Base-by-base conservation (phyloP, 92 coral and sea anemone species). In the Palythoa caribaeorum region DNA sequence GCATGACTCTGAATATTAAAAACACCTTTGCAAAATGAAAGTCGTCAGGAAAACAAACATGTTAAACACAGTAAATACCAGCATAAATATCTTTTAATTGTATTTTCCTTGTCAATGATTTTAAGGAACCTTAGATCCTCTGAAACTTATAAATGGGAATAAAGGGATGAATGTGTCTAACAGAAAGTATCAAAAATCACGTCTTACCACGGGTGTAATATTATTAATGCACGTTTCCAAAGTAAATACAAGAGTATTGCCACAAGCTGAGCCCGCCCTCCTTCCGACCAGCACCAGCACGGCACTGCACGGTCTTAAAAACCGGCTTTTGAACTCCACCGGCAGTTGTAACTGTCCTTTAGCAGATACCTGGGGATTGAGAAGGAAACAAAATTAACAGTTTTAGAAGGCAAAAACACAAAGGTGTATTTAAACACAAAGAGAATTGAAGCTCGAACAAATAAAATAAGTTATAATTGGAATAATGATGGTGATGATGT, bases 241-340 rank as follows among this genome's bases (percentile, higher is more conserved):
- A 17, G 90, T 95, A 84, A 97, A 97, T 55, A 97, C 99, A 2
- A 97, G 90, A 3, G 99, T 97, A 80, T 92, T 95, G 8, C 99
- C 99, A 80, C 98, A 95, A 0, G 99, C 93, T 19, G 96, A 91
- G 6, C 98, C 99, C 57, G 94, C 95, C 17, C 99, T 96, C 87
- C 92, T 95, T 10, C 99, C 99, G 28, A 97, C 98, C 88, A 97
- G 93, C 65, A 97, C 98, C 72, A 97, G 54, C 28, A 96, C 96
- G 71, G 93, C 99, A 39, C 78, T 91, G 69, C 99, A 94, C 9
- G 99, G 97, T 71, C 99, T 92, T 52, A 97, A 89, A 76, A 97
- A 97, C 19, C 99, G 98, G 74, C 99, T 97, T 89, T 94, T 97
- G 91, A 97, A 97, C 83, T 97, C 98, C 20, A 97, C 98, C 38